These are phyloP conservation scores for Pseudoatta argentina DNA, from an alignment of 1,140 invertebrate species.

Conservation along the genomic window DNA sequence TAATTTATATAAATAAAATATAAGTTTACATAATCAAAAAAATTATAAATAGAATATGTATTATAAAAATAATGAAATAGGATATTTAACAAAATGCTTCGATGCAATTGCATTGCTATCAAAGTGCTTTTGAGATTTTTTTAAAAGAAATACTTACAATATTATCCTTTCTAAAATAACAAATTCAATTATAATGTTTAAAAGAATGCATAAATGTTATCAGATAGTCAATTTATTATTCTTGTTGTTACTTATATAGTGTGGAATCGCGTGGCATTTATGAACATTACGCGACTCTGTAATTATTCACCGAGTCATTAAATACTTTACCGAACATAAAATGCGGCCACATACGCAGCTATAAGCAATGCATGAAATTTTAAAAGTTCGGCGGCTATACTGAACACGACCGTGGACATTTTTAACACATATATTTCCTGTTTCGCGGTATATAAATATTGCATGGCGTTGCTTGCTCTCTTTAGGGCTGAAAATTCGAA, in stretches of 20 bases:
- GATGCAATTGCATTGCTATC: too few species aligned
- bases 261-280: background rate
- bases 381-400: background rate
- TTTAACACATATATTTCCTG: slow-evolving; percentile 31
- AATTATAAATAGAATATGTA: background rate
- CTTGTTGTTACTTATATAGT: background rate
- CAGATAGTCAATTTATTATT: background rate
- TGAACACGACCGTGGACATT: background rate
- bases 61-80: background rate
- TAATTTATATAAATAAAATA: too few species aligned
- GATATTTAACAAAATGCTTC: background rate
- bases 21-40: background rate
- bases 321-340: slow-evolving; percentile 18
- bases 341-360: slow-evolving; percentile 20
- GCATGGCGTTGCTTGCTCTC: slow-evolving; percentile 27
- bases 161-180: background rate
- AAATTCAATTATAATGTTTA: slow-evolving; percentile 8
- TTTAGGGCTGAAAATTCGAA: slow-evolving; percentile 51
- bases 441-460: slow-evolving; percentile 43
- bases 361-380: slow-evolving; percentile 11
- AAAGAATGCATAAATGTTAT: background rate
- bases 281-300: background rate
- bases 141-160: background rate
- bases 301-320: slow-evolving; percentile 23
- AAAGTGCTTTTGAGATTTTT: background rate